A percentile compares a stretch with the other conserved stretches of the same genome.
Conservation (phyloP, 2,113 vertebrate genomes). For the Formicarius rufipectus region DNA sequence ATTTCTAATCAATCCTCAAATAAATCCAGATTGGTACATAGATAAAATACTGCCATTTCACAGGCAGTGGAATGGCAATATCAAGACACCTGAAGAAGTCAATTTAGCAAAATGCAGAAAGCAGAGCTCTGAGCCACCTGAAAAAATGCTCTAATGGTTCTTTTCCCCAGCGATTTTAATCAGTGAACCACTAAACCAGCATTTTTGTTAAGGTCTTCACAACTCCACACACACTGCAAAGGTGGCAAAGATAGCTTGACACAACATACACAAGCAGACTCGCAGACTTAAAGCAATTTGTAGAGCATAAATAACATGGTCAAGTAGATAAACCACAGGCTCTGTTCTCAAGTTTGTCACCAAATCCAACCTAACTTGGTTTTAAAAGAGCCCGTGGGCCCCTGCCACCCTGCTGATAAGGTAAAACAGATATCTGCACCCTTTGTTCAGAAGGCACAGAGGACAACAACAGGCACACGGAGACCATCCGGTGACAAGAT, state of each 20-base stretch:
- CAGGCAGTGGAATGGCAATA: neutral
- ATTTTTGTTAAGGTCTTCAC: neutral
- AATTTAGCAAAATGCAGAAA: neutral
- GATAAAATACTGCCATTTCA: neutral
- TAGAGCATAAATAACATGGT: neutral
- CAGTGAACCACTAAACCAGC: neutral
- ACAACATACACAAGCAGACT: neutral
- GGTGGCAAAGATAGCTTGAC: neutral
- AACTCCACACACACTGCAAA: neutral
- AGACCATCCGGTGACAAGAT: neutral
- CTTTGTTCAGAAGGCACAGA: neutral
- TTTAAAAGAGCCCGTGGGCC: neutral
- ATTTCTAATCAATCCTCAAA: slow-evolving; percentile 29
- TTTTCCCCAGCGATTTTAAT: neutral
- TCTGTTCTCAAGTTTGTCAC: neutral
- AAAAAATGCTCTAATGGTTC: neutral
- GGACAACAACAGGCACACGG: neutral
- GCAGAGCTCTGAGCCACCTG: neutral
- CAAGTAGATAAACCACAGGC: neutral
- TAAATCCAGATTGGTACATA: neutral
- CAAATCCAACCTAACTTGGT: neutral
- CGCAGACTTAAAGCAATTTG: neutral
- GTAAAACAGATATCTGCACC: neutral
- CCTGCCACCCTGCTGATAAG: neutral
- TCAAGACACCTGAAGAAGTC: neutral